A percentile compares a stretch with the other conserved stretches of the same genome.
Evolutionary conservation across 1,140 invertebrate genomes (phyloP).

Genomic region (Pachypeltis micranthus): DNA sequence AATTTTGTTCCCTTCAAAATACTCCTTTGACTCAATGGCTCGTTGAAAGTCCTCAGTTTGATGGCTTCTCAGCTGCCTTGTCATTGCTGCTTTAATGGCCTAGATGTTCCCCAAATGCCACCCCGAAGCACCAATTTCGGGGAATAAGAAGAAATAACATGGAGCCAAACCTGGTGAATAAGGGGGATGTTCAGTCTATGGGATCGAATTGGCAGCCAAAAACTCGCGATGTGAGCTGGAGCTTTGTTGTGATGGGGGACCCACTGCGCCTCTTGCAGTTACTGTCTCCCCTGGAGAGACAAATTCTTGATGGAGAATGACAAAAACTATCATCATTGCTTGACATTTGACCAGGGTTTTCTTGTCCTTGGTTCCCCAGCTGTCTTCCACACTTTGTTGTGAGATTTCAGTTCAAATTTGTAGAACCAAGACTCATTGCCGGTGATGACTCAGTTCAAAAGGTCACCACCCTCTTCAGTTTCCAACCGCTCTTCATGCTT

Average conservation of each 20-base stretch:
- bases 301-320: slow-evolving; percentile 30
- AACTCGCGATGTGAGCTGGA: slow-evolving; percentile 25
- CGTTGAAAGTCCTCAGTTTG: slow-evolving; percentile 22
- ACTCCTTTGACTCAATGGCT: slow-evolving; percentile 21
- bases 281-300: slow-evolving; percentile 24
- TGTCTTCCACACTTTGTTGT: slow-evolving; percentile 21
- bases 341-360: slow-evolving; percentile 25
- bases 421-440: slow-evolving; percentile 18
- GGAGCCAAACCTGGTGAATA: slow-evolving; percentile 4
- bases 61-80: slow-evolving; percentile 21
- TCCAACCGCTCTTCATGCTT: slow-evolving; percentile 19
- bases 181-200: background rate
- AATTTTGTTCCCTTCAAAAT: slow-evolving; percentile 23
- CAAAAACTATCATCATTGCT: slow-evolving; percentile 31
- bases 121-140: slow-evolving; percentile 5
- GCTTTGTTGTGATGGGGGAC: slow-evolving; percentile 32
- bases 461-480: background rate
- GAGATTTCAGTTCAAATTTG: slow-evolving; percentile 14
- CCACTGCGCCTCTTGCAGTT: slow-evolving; percentile 23
- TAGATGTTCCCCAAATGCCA: background rate
- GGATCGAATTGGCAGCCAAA: background rate
- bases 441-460: slow-evolving; percentile 21
- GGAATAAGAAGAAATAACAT: slow-evolving; percentile 11
- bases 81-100: background rate
- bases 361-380: slow-evolving; percentile 18